Conservation (phyloP, 2,797 vertebrate genomes). For the Anabacerthia variegaticeps region DNA sequence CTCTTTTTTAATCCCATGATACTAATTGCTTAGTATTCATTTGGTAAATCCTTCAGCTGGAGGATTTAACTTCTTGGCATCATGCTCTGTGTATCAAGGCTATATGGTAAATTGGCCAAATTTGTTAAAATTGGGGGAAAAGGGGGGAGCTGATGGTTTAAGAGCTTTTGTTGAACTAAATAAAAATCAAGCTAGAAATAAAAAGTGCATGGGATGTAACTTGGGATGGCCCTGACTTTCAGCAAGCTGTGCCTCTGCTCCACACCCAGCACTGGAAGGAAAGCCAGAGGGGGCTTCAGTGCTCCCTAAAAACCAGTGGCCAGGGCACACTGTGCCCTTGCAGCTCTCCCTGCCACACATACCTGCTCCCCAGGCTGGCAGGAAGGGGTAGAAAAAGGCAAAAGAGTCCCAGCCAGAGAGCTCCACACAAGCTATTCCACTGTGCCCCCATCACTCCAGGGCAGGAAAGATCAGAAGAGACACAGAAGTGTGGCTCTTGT, state of each 20-base stretch:
- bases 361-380: not conserved
- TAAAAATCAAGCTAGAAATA: not conserved
- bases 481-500: not conserved
- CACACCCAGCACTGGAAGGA: not conserved
- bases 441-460: not conserved
- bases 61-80: not conserved
- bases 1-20: not conserved
- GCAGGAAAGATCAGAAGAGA: not conserved
- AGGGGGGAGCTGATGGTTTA: accelerated
- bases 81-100: not conserved
- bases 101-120: not conserved
- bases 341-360: not conserved
- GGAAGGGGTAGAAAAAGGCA: not conserved
- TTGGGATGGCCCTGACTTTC: accelerated
- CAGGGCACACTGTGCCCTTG: accelerated
- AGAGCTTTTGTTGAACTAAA: not conserved
- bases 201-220: not conserved
- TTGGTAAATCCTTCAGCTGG: not conserved
- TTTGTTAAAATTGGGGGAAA: not conserved
- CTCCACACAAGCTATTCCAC: not conserved
- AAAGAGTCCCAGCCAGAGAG: not conserved
- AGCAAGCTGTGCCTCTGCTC: not conserved
- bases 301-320: not conserved
- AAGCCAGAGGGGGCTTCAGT: not conserved
- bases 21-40: not conserved